Base-by-base conservation (phyloP, 2,888 invertebrate species). In the Watsonalla cultraria region DNA sequence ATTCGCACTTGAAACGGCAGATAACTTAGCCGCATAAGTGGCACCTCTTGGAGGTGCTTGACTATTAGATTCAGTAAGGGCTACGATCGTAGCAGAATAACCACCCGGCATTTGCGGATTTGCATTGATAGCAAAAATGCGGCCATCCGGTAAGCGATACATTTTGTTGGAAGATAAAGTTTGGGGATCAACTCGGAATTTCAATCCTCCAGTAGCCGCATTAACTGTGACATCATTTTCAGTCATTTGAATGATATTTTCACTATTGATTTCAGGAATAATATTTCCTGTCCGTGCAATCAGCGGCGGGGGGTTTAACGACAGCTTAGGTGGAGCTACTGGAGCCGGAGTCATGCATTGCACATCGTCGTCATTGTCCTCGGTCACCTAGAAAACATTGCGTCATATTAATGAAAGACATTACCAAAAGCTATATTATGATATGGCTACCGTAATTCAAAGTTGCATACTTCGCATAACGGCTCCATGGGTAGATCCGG, bases 401-500 rank as follows among this genome's bases (percentile, higher is more conserved):
- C 24, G 24, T 24, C 24, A 24, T 4, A 24, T 24, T 24, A 24
- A 24, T 24, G 24, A 24, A n/a, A n/a, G 24, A 46, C 15, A 37
- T 42, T 49, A 46, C n/a, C 49, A 49, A 24, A 24, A 4, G 24
- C 24, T 24, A 46, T 39, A 34, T 5, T 11, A 42, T 0, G 11
- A 11, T 11, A 42, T 5, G 24, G 24, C 24, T 24, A 24, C 24
- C 24, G 4, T 24, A 24, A 2, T 24, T 24, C 24, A 24, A n/a
- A 45, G 46, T 35, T 37, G 5, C 54, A 70, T 79, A 90, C 90
- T 83, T 91, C 90, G 59, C 89, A 89, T 47, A 89, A 62, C 11
- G 90, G 88, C 57, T 90, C 90, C 66, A 91, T 55, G 5, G 89
- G 89, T 53, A 92, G 85, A 74, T 93, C 94, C 0, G 93, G 94